A percentile compares a stretch with the other conserved stretches of the same genome.
Conservation (phyloP, 1,140 invertebrate species). For the Triops cancriformis region DNA sequence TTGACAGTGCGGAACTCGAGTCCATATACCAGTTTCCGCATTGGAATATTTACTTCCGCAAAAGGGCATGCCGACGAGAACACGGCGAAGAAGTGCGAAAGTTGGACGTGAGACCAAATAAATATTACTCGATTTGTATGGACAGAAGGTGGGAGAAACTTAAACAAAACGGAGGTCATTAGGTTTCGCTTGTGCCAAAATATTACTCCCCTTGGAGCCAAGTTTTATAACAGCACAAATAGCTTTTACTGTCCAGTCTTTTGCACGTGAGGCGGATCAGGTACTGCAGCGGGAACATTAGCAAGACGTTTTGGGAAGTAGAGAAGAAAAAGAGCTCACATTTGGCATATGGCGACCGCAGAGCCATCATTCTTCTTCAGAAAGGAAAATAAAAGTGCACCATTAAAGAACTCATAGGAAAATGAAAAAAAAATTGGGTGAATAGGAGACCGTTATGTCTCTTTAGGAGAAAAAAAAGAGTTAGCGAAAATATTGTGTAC, state of each 20-base stretch:
- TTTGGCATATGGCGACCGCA: background rate
- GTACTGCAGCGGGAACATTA: background rate
- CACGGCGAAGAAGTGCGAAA: background rate
- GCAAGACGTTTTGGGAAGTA: background rate
- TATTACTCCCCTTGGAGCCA: conserved; percentile 5
- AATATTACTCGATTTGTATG: background rate
- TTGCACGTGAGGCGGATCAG: background rate
- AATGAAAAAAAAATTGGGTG: background rate
- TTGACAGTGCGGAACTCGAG: no score
- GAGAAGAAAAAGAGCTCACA: background rate
- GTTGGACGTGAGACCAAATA: background rate
- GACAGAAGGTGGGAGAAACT: no score
- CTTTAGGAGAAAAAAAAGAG: no score
- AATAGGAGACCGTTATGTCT: background rate
- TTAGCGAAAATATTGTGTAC: no score
- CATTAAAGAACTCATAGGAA: background rate
- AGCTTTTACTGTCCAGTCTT: background rate
- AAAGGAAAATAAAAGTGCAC: background rate
- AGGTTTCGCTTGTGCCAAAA: background rate
- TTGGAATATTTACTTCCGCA: no score
- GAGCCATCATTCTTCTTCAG: background rate
- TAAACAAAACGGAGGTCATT: background rate
- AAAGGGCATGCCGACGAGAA: no score
- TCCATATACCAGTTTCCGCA: no score
- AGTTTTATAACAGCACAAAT: background rate